Percentiles rank a stretch among this genome's conserved stretches.
These are phyloP conservation scores for Shargacucullia verbasci DNA, from an alignment of 2,888 invertebrate species.

Conservation along the genomic window DNA sequence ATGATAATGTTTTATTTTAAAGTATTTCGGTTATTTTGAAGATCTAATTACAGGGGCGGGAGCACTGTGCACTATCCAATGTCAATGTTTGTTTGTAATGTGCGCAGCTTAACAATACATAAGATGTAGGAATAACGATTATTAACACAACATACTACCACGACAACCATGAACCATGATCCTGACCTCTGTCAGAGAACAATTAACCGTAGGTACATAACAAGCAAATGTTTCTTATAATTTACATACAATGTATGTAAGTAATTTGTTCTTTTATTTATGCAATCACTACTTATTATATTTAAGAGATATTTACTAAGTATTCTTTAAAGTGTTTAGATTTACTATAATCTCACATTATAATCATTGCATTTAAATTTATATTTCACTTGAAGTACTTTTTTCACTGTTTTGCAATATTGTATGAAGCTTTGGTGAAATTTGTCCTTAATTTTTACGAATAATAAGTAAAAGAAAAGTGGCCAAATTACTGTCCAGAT, in stretches of 20 bases:
- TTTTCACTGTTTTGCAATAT: conserved; percentile 63
- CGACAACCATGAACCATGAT: conserved; percentile 7
- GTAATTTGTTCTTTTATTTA: conserved; percentile 33
- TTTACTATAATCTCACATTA: conserved; percentile 48
- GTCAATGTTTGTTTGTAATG: conserved; percentile 37
- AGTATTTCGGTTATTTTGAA: conserved; percentile 19
- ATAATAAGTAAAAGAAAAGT: conserved; percentile 81
- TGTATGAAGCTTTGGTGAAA: conserved; percentile 66
- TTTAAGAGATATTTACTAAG: conserved; percentile 46
- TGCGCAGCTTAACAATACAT: conserved; percentile 5
- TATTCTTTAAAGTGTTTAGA: conserved; percentile 58
- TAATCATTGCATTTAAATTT: conserved; percentile 47
- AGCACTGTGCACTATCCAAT: conserved; percentile 3
- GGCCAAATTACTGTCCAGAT: conserved; percentile 88
- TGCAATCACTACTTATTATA: conserved; percentile 33
- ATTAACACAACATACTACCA: conserved; percentile 3
- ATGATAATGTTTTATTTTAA: conserved; percentile 27
- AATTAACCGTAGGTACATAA: conserved; percentile 31
- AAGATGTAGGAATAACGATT: neutral
- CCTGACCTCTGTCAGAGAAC: conserved; percentile 26
- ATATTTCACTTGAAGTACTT: conserved; percentile 27
- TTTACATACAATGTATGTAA: conserved; percentile 56
- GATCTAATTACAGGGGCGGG: conserved; percentile 14
- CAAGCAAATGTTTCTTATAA: conserved; percentile 35
- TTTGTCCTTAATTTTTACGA: conserved; percentile 67